Evolutionary conservation across 2,113 vertebrate genomes (phyloP).

Genomic region (Oreocharis arfaki): DNA sequence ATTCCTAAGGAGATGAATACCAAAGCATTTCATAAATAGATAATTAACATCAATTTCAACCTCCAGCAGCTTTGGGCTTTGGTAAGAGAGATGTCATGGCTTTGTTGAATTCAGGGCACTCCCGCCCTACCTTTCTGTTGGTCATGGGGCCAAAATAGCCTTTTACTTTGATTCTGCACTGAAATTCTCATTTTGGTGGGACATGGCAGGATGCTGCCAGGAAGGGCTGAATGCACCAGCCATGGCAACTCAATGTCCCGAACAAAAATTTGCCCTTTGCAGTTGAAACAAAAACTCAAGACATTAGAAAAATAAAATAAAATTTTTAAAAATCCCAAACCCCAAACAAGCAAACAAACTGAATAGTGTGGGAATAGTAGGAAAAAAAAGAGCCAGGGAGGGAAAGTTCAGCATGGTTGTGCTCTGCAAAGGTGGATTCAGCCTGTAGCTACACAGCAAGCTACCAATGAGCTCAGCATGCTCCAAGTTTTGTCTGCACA

Average conservation of each 20-base stretch:
- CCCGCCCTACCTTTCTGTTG: not conserved
- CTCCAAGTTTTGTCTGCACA: not conserved
- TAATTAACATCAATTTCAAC: not conserved
- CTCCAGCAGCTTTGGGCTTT: not conserved
- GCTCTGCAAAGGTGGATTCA: not conserved
- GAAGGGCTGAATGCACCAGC: not conserved
- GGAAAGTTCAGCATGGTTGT: not conserved
- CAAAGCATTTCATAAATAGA: not conserved
- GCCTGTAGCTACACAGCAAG: not conserved
- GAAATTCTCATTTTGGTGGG: not conserved
- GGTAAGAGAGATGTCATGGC: not conserved
- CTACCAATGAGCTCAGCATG: not conserved
- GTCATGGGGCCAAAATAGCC: not conserved
- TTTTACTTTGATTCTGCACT: not conserved
- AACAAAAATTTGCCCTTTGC: not conserved
- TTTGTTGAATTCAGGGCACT: not conserved
- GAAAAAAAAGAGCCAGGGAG: not conserved
- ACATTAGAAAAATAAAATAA: not conserved
- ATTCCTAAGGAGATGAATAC: not conserved
- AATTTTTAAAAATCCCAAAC: not conserved
- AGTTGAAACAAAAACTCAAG: not conserved
- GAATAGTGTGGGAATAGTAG: not conserved
- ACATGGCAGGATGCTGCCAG: not conserved
- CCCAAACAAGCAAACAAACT: not conserved
- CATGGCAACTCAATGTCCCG: not conserved